These are phyloP conservation scores for Ochropacha duplaris DNA, from an alignment of 2,888 invertebrate species.

Conservation along the genomic window DNA sequence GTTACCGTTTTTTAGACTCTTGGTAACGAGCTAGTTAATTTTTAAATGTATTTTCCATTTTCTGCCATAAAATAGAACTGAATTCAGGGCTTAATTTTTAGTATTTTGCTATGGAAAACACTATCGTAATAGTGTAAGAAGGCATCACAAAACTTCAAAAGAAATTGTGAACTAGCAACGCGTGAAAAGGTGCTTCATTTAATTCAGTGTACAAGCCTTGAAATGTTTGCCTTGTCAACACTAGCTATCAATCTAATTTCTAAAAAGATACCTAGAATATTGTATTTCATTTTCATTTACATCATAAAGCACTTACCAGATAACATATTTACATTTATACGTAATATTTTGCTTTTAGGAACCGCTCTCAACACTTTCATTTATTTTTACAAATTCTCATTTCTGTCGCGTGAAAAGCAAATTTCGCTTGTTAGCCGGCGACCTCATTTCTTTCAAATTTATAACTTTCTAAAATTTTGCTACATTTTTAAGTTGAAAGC, in stretches of 20 bases:
- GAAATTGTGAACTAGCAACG: neutral
- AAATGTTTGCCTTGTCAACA: no score
- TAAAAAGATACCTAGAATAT: no score
- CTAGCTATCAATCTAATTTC: no score
- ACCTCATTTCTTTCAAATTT: neutral
- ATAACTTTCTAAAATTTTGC: neutral
- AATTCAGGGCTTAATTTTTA: no score
- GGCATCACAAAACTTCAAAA: neutral
- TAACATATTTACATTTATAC: neutral
- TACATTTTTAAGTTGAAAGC: neutral
- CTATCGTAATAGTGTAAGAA: neutral
- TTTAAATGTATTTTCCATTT: no score
- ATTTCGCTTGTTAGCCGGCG: constrained; percentile 6
- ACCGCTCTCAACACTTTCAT: constrained; percentile 18
- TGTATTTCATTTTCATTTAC: neutral
- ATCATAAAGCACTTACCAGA: neutral
- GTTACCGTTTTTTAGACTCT: no score
- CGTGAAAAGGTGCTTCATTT: neutral
- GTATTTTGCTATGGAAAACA: no score
- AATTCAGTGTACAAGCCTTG: no score
- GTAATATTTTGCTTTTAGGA: constrained; percentile 9
- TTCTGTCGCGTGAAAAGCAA: constrained; percentile 11
- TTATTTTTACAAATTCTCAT: constrained; percentile 21
- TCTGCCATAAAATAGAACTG: no score
- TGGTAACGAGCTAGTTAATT: no score